A percentile compares a stretch with the other conserved stretches of the same genome.
These are phyloP conservation scores for Drosophila eugracilis DNA, from an alignment of 1,140 invertebrate genomes.

Conservation along the genomic window DNA sequence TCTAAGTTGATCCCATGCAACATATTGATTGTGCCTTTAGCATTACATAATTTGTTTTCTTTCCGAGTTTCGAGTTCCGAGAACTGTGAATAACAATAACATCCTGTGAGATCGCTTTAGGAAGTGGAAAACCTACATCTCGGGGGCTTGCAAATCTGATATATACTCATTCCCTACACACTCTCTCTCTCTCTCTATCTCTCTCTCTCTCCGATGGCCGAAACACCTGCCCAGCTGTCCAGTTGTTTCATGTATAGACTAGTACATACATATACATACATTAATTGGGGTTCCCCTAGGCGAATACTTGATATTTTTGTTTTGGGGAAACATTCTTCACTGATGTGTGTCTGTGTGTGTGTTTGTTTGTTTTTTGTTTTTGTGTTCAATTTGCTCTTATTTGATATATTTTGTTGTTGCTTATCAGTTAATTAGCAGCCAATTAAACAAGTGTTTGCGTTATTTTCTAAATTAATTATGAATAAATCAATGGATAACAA, in stretches of 20 bases:
- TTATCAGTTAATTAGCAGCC: conserved; percentile 51
- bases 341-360: conserved; percentile 70
- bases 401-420: conserved; percentile 55
- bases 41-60: conserved; percentile 24
- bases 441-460: conserved; percentile 43
- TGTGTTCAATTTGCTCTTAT: conserved; percentile 71
- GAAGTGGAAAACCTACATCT: conserved; percentile 16
- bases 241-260: conserved; percentile 47
- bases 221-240: conserved; percentile 16
- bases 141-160: conserved; percentile 22
- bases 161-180: conserved; percentile 20
- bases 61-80: conserved; percentile 37
- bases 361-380: conserved; percentile 67
- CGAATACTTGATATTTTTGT: conserved; percentile 41
- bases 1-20: conserved; percentile 83
- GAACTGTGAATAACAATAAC: conserved; percentile 53
- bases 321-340: conserved; percentile 40
- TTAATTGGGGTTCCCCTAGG: conserved; percentile 59
- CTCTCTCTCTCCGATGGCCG: conserved; percentile 23
- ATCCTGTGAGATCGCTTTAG: conserved; percentile 32
- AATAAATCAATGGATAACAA: conserved; percentile 77
- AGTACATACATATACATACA: conserved; percentile 60
- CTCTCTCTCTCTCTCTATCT: conserved; percentile 20
- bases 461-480: conserved; percentile 77
- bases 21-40: conserved; percentile 81